Conservation (phyloP, 2,888 invertebrate genomes). For the Eristalinus sepulchralis region DNA sequence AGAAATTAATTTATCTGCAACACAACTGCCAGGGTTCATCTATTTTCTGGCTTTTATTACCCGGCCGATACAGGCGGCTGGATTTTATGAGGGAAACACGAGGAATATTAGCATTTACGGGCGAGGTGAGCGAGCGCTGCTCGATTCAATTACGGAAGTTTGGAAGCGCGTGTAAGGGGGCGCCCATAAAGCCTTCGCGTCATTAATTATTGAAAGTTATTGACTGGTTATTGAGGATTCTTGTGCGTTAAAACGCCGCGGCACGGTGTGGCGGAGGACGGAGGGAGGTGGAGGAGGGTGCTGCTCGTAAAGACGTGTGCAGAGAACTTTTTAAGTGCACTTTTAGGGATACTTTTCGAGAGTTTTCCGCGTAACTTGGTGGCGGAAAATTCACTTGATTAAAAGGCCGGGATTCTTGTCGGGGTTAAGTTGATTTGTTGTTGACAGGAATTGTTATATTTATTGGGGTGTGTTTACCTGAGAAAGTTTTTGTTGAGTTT, state of each 20-base stretch:
- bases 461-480: background rate
- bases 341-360: background rate
- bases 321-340: background rate
- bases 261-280: too few species aligned
- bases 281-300: background rate
- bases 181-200: background rate
- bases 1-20: constrained; percentile 43
- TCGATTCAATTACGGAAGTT: constrained; percentile 39
- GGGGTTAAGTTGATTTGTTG: background rate
- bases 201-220: constrained; percentile 39
- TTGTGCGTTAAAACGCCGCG: background rate
- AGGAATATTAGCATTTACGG: constrained; percentile 16
- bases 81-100: background rate
- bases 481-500: too few species aligned
- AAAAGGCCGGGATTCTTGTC: background rate
- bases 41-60: background rate
- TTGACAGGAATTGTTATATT: background rate
- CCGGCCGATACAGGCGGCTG: background rate
- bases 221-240: constrained; percentile 19
- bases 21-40: background rate
- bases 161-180: background rate
- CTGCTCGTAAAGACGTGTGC: background rate
- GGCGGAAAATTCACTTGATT: background rate
- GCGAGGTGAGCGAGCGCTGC: background rate
- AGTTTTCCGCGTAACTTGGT: background rate